These are phyloP conservation scores for Conomelus anceps DNA, from an alignment of 2,888 invertebrate genomes.

Conservation along the genomic window DNA sequence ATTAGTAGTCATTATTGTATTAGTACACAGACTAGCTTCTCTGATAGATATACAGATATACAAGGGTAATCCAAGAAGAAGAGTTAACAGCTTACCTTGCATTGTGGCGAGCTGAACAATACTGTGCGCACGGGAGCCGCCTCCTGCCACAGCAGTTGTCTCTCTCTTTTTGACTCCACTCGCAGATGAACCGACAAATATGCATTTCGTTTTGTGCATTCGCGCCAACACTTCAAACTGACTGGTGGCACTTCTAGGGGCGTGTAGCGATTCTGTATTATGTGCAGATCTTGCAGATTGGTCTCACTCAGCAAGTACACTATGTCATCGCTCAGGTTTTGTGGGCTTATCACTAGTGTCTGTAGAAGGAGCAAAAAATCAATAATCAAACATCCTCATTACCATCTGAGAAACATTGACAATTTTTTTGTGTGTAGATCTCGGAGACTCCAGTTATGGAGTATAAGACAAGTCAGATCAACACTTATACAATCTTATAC, in stretches of 20 bases:
- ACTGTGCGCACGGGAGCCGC: conserved; percentile 61
- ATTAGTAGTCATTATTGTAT: too few relatives aligned
- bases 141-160: conserved; percentile 59
- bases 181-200: conserved; percentile 60
- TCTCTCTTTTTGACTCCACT: conserved; percentile 52
- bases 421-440: too few relatives aligned
- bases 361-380: conserved; percentile 36
- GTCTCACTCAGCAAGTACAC: conserved; percentile 59
- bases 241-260: conserved; percentile 44
- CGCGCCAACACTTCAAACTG: conserved; percentile 44
- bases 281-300: conserved; percentile 58
- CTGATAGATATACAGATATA: neutral
- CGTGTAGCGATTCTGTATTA: conserved; percentile 65
- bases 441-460: too few relatives aligned
- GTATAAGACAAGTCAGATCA: too few relatives aligned
- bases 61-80: neutral
- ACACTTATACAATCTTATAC: too few relatives aligned
- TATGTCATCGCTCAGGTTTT: conserved; percentile 68
- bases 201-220: conserved; percentile 52
- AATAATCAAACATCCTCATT: too few relatives aligned
- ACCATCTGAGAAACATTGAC: too few relatives aligned
- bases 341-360: conserved; percentile 60
- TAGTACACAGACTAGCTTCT: too few relatives aligned
- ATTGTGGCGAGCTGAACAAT: conserved; percentile 55
- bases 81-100: conserved; percentile 43